phyloP scores from a whole-genome alignment of 1,140 invertebrate species.

The Tenebrio molitor region DNA sequence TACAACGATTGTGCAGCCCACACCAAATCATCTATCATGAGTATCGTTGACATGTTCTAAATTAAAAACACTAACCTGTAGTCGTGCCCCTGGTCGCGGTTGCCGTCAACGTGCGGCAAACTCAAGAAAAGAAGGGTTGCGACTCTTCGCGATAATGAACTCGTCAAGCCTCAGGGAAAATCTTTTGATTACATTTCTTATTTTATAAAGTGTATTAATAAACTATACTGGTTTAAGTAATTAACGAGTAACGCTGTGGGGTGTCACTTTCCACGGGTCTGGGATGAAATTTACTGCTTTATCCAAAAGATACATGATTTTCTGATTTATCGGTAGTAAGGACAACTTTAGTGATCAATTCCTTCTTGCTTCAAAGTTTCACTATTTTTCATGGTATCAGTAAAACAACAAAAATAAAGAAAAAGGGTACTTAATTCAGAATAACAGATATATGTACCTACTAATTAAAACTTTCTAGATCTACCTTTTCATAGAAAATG shows the following conservation, averaged over 20 bases:
- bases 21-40: conserved; percentile 65
- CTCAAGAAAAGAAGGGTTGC: conserved; percentile 19
- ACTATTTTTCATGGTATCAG: too few relatives aligned
- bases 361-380: too few relatives aligned
- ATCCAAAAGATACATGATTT: conserved; percentile 37
- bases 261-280: conserved; percentile 51
- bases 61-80: conserved; percentile 65
- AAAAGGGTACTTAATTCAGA: too few relatives aligned
- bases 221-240: conserved; percentile 51
- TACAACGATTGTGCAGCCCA: conserved; percentile 62
- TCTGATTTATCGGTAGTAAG: conserved; percentile 15
- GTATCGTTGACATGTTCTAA: conserved; percentile 66
- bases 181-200: conserved; percentile 56
- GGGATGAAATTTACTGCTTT: conserved; percentile 47
- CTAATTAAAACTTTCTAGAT: too few relatives aligned
- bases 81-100: conserved; percentile 24
- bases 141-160: conserved; percentile 40
- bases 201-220: conserved; percentile 54
- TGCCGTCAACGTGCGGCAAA: conserved; percentile 35
- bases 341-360: too few relatives aligned
- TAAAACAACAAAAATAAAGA: too few relatives aligned
- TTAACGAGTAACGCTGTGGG: conserved; percentile 52
- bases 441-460: too few relatives aligned
- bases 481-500: too few relatives aligned
- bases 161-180: conserved; percentile 48